Evolutionary conservation across 2,888 invertebrate genomes (phyloP).

Genomic region (Oasisia sp.): DNA sequence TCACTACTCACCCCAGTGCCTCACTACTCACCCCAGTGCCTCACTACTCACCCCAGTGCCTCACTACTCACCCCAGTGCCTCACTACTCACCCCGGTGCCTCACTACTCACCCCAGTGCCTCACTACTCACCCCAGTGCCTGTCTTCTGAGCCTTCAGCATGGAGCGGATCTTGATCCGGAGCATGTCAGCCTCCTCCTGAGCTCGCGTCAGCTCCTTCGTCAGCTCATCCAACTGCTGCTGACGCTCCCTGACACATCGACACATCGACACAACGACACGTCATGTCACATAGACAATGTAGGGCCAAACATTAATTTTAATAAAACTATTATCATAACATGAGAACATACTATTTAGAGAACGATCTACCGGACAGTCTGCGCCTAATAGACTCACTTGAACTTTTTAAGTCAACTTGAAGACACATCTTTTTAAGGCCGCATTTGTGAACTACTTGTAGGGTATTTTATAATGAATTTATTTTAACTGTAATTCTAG

Average conservation of each 20-base stretch:
- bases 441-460: too few relatives aligned
- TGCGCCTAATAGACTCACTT: too few relatives aligned
- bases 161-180: conserved; percentile 54
- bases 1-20: background rate
- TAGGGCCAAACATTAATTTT: background rate
- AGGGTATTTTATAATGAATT: too few relatives aligned
- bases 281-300: background rate
- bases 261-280: background rate
- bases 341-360: too few relatives aligned
- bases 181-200: conserved; percentile 61
- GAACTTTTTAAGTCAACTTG: too few relatives aligned
- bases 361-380: too few relatives aligned
- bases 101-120: background rate
- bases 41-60: background rate
- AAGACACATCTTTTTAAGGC: too few relatives aligned
- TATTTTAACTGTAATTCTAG: too few relatives aligned
- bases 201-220: conserved; percentile 59
- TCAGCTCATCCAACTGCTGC: conserved; percentile 64
- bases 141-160: conserved; percentile 18
- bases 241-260: conserved; percentile 58
- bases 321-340: too few relatives aligned
- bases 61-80: background rate
- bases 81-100: background rate
- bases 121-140: background rate
- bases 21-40: background rate